phyloP scores from a whole-genome alignment of 2,113 vertebrate species.

The Hoplias malabaricus region DNA sequence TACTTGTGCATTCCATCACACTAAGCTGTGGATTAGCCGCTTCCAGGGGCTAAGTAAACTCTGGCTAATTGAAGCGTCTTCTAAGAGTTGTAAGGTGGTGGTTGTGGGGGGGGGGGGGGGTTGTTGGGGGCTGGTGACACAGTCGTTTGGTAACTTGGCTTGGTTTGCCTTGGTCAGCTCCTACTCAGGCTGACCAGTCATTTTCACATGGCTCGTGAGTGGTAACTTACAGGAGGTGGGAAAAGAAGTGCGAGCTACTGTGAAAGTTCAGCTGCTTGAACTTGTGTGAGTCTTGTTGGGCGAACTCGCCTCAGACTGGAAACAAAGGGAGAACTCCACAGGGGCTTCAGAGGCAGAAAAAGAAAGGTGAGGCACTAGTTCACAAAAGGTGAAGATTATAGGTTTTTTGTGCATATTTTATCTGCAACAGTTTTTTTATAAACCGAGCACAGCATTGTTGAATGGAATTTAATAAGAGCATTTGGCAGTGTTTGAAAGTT shows the following conservation, averaged over 20 bases:
- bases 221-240: background rate
- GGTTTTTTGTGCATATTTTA: no score
- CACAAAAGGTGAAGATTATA: no score
- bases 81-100: background rate
- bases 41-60: constrained; percentile 44
- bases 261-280: constrained; percentile 32
- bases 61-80: background rate
- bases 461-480: no score
- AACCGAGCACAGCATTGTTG: no score
- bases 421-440: no score
- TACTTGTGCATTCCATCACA: constrained; percentile 52
- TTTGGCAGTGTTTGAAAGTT: background rate
- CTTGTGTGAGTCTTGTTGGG: constrained; percentile 19
- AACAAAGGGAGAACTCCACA: constrained; percentile 2
- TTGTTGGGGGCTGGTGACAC: background rate
- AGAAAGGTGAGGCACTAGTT: background rate
- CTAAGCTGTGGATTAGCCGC: constrained; percentile 36
- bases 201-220: background rate
- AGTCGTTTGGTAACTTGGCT: background rate
- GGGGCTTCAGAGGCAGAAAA: background rate
- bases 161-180: background rate
- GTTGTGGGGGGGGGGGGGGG: background rate
- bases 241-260: background rate
- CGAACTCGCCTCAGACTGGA: background rate
- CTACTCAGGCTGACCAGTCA: background rate